phyloP scores from a whole-genome alignment of 2,113 vertebrate genomes.

The Sus scrofa region DNA sequence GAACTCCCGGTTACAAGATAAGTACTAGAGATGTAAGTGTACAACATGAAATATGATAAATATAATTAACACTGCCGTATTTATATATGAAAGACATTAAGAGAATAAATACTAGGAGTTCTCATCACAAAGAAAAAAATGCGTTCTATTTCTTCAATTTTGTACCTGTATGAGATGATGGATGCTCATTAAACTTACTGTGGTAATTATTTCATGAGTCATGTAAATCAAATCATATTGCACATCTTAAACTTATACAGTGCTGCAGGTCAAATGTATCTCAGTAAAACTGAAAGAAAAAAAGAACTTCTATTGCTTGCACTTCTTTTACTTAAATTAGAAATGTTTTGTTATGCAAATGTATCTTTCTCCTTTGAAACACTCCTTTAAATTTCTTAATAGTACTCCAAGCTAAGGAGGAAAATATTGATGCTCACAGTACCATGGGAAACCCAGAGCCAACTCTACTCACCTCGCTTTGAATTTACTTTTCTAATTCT shows the following conservation, averaged over 20 bases:
- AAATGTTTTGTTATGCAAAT: constrained; percentile 64
- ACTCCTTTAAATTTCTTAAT: constrained; percentile 78
- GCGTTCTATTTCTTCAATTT: not conserved
- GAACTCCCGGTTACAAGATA: not conserved
- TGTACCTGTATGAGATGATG: not conserved
- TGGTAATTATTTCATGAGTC: not conserved
- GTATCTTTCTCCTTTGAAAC: constrained; percentile 56
- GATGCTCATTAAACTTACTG: not conserved
- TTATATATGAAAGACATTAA: not conserved
- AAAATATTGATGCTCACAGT: constrained; percentile 80
- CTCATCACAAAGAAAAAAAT: not conserved
- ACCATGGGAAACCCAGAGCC: constrained; percentile 82
- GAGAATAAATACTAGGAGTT: not conserved
- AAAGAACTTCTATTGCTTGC: not conserved
- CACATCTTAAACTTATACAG: not conserved
- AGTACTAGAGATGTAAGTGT: too few species aligned
- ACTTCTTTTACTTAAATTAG: constrained; percentile 64
- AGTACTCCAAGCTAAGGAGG: constrained; percentile 75
- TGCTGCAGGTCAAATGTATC: not conserved
- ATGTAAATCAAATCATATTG: not conserved
- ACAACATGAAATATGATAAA: not conserved
- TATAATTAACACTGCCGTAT: not conserved
- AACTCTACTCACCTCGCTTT: constrained; percentile 86
- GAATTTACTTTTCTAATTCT: constrained; percentile 88
- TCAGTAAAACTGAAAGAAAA: not conserved